Evolutionary conservation across 2,888 invertebrate genomes (phyloP).

Genomic region (Alsophila aescularia): DNA sequence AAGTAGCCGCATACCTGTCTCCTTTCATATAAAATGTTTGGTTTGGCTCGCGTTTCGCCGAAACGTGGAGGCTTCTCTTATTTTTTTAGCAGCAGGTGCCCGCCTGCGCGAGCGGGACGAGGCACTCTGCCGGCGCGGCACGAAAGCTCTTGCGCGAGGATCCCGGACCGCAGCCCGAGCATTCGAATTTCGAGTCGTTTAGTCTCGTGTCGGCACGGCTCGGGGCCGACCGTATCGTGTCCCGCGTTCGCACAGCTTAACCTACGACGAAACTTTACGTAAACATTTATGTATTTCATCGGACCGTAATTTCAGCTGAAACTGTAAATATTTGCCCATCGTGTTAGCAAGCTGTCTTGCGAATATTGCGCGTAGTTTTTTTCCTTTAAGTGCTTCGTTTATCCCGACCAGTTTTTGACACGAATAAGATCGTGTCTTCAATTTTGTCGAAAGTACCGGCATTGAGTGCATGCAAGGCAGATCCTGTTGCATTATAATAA

Average conservation of each 20-base stretch:
- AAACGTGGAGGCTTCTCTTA: slow-evolving; percentile 72
- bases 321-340: slow-evolving; percentile 46
- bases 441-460: slow-evolving; percentile 75
- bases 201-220: slow-evolving; percentile 75
- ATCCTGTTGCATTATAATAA: slow-evolving; percentile 79
- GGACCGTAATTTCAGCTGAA: slow-evolving; percentile 41
- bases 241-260: slow-evolving; percentile 45
- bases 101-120: slow-evolving; percentile 73
- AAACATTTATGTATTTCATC: slow-evolving; percentile 52
- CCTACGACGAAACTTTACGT: slow-evolving; percentile 77
- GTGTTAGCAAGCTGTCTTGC: slow-evolving; percentile 31
- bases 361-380: slow-evolving; percentile 28
- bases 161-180: slow-evolving; percentile 46
- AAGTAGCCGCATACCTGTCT: slow-evolving; percentile 62
- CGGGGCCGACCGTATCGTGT: slow-evolving; percentile 61
- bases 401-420: slow-evolving; percentile 50
- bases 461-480: slow-evolving; percentile 66
- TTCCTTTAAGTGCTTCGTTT: slow-evolving; percentile 44
- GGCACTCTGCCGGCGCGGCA: slow-evolving; percentile 45
- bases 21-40: slow-evolving; percentile 60
- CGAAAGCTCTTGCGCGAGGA: slow-evolving; percentile 67
- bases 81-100: slow-evolving; percentile 77
- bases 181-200: slow-evolving; percentile 25
- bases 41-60: slow-evolving; percentile 75
- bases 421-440: slow-evolving; percentile 59